These are phyloP conservation scores for Euplexia lucipara DNA, from an alignment of 2,888 invertebrate genomes.

Conservation along the genomic window DNA sequence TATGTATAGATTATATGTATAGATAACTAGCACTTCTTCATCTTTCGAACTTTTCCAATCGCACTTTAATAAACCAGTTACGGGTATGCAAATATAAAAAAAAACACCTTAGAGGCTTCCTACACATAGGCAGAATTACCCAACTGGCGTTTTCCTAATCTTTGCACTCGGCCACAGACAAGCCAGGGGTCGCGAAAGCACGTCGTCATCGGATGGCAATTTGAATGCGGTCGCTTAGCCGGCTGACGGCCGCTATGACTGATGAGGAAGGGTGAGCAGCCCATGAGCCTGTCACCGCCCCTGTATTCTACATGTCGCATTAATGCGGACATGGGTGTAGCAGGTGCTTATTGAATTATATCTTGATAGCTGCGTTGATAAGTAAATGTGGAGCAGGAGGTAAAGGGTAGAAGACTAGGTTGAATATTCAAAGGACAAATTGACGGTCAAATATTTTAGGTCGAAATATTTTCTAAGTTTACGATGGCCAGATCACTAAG, in stretches of 20 bases:
- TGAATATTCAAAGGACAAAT: background rate
- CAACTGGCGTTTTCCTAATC: conserved; percentile 45
- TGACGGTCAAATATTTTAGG: background rate
- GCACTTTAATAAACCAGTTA: too few species aligned
- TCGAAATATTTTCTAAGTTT: background rate
- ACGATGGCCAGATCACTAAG: background rate
- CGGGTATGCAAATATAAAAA: too few species aligned
- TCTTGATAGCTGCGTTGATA: conserved; percentile 57
- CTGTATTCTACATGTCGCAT: conserved; percentile 85
- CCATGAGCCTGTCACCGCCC: conserved; percentile 85
- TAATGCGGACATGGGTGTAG: conserved; percentile 77
- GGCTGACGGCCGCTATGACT: conserved; percentile 87
- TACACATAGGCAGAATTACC: conserved; percentile 42
- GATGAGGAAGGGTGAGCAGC: conserved; percentile 90
- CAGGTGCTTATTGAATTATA: conserved; percentile 73
- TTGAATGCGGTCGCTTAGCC: conserved; percentile 90
- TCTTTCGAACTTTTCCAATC: too few species aligned
- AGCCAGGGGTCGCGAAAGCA: conserved; percentile 89
- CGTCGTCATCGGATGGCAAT: conserved; percentile 90
- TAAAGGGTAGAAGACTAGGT: conserved; percentile 1
- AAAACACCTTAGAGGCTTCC: conserved; percentile 4
- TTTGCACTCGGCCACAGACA: conserved; percentile 80
- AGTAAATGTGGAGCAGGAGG: conserved; percentile 34
- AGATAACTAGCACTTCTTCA: too few species aligned
- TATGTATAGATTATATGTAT: too few species aligned